Evolutionary conservation across 2,113 vertebrate genomes (phyloP).

Genomic region (Apodemus sylvaticus): DNA sequence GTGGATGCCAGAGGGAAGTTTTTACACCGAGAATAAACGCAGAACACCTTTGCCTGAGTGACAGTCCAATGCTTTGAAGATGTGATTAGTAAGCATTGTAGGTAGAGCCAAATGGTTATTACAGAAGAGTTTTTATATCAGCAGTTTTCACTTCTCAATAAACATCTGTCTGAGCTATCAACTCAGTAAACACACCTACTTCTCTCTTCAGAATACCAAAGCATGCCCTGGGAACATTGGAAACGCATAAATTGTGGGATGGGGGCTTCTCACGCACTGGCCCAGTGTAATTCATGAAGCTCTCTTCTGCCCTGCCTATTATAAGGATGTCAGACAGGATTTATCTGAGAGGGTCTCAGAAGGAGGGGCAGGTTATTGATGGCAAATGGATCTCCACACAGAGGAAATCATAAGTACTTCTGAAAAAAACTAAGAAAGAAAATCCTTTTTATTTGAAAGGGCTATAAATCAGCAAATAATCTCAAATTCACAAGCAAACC

Average conservation of each 20-base stretch:
- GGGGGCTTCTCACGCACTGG: constrained; percentile 19
- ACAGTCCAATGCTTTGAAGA: neutral
- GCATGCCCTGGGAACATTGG: constrained; percentile 6
- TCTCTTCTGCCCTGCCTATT: constrained; percentile 13
- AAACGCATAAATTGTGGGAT: constrained; percentile 45
- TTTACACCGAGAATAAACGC: neutral
- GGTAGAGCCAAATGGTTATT: neutral
- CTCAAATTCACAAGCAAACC: constrained; percentile 59
- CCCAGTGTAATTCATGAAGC: constrained; percentile 54
- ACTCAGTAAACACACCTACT: neutral
- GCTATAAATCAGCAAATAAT: constrained; percentile 75
- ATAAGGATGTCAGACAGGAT: constrained; percentile 62
- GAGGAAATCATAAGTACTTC: constrained; percentile 68
- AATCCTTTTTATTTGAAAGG: constrained; percentile 64
- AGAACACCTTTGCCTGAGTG: neutral
- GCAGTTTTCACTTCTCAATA: constrained; percentile 56
- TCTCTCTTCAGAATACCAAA: constrained; percentile 38
- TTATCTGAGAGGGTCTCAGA: constrained; percentile 59
- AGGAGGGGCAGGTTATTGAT: constrained; percentile 64
- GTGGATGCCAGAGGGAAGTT: rapidly evolving
- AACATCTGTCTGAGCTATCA: constrained; percentile 23
- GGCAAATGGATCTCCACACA: constrained; percentile 42
- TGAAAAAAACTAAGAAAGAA: constrained; percentile 64
- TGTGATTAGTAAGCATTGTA: neutral
- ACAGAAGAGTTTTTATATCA: constrained; percentile 20